phyloP scores from a whole-genome alignment of 2,113 vertebrate species.

The Rhadina sibilatrix region DNA sequence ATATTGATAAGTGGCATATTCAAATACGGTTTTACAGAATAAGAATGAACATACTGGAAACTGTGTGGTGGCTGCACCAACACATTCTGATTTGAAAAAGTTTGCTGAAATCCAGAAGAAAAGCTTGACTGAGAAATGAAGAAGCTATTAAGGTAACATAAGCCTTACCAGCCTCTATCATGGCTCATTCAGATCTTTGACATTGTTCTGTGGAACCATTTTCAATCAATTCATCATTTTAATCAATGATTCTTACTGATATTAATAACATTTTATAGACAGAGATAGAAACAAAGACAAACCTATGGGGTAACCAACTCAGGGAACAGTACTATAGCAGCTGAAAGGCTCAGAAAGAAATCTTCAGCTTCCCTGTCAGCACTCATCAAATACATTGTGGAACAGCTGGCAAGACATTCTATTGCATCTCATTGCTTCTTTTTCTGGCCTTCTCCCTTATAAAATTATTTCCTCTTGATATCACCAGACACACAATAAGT shows the following conservation, averaged over 20 bases:
- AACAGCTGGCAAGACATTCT: neutral
- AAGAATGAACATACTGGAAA: neutral
- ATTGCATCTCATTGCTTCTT: neutral
- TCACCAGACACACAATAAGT: neutral
- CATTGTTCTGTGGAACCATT: neutral
- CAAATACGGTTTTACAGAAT: neutral
- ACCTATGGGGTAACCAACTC: neutral
- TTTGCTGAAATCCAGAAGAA: neutral
- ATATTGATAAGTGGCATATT: neutral
- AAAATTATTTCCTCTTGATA: slow-evolving; percentile 32
- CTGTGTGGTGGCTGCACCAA: neutral
- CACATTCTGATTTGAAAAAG: neutral
- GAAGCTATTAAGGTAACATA: neutral
- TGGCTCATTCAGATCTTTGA: neutral
- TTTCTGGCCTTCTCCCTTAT: neutral
- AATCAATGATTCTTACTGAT: neutral
- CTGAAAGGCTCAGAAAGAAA: neutral
- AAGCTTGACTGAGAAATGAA: neutral
- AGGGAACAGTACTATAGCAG: neutral
- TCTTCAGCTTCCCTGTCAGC: neutral
- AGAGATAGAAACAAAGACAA: neutral
- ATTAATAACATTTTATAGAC: neutral
- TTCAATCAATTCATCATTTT: neutral
- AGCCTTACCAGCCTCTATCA: neutral
- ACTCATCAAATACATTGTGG: neutral